Evolutionary conservation across 2,888 invertebrate species (phyloP).

Genomic region (Hydriomena furcata): DNA sequence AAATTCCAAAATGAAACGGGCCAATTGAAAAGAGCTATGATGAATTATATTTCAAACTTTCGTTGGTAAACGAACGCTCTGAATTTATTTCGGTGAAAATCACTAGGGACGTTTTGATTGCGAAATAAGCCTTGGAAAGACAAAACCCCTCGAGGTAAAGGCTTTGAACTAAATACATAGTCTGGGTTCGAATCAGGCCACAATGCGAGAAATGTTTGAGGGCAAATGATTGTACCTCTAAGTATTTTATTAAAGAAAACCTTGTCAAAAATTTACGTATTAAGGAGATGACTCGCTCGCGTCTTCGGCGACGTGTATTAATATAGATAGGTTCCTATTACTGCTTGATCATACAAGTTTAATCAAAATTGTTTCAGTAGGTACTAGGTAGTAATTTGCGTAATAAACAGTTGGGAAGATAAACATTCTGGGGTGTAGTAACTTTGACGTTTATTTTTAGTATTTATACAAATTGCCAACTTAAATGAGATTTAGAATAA

Average conservation of each 20-base stretch:
- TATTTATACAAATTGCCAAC: too few species aligned
- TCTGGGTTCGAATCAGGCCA: conserved; percentile 38
- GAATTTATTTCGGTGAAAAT: conserved; percentile 35
- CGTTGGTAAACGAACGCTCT: conserved; percentile 26
- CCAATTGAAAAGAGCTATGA: conserved; percentile 31
- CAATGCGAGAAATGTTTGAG: conserved; percentile 22
- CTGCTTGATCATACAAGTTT: too few species aligned
- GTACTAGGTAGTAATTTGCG: too few species aligned
- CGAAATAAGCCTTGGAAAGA: conserved; percentile 52
- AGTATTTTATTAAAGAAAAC: conserved; percentile 18
- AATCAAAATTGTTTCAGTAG: too few species aligned
- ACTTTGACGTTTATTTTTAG: too few species aligned
- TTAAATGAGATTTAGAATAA: too few species aligned
- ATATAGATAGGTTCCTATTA: too few species aligned
- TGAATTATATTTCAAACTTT: conserved; percentile 29
- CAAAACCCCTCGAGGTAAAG: conserved; percentile 46
- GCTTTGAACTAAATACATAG: conserved; percentile 48
- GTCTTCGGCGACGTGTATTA: too few species aligned
- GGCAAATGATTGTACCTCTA: conserved; percentile 3
- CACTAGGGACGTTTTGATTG: conserved; percentile 50
- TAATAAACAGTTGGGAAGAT: too few species aligned
- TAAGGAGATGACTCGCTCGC: too few species aligned
- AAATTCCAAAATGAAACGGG: conserved; percentile 11
- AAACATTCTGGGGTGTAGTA: too few species aligned
- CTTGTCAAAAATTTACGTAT: neutral